Base-by-base conservation (phyloP, 2,888 invertebrate species). In the Osmoderma eremita region DNA sequence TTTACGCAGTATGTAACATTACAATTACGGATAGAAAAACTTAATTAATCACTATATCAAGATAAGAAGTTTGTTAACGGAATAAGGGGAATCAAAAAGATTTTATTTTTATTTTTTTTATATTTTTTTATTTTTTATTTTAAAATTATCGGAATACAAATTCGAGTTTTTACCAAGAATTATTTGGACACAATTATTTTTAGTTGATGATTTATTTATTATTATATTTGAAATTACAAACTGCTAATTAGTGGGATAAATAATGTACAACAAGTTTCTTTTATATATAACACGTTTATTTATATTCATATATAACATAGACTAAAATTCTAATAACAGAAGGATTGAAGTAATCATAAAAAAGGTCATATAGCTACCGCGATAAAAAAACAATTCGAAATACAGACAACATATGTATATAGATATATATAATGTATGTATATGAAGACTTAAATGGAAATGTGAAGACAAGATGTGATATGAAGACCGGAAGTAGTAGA, bases 221-320 rank as follows among this genome's bases (percentile, higher is more conserved):
- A n/a, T n/a, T n/a, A n/a, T 42, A 42, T 17, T 15, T 13, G 18
- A 42, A 41, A 30, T 3, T 42, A 42, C 3, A 6, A 42, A n/a
- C n/a, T n/a, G n/a, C 42, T 15, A 42, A 42, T 42, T 42, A 15
- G 13, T n/a, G 6, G 42, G 13, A 15, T 42, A 42, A 13, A 1
- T 10, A n/a, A 42, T 17, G 42, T 42, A 61, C 36, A 49, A 63
- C 39, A 48, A 63, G 12, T 58, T 24, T 13, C 3, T n/a, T 56
- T 65, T 56, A 45, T 65, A 56, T 48, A 56, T 58, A 56, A 65
- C 49, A 56, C 48, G 22, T 65, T 65, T 65, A 65, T 65, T 65
- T 56, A 56, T 65, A 65, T 65, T 65, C 38, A 54, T 65, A 54
- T 54, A 65, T 65, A 65, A 65, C 65, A 54, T 39, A 65, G 45